Evolutionary conservation across 2,888 invertebrate genomes (phyloP).

Genomic region (Leptura quadrifasciata): DNA sequence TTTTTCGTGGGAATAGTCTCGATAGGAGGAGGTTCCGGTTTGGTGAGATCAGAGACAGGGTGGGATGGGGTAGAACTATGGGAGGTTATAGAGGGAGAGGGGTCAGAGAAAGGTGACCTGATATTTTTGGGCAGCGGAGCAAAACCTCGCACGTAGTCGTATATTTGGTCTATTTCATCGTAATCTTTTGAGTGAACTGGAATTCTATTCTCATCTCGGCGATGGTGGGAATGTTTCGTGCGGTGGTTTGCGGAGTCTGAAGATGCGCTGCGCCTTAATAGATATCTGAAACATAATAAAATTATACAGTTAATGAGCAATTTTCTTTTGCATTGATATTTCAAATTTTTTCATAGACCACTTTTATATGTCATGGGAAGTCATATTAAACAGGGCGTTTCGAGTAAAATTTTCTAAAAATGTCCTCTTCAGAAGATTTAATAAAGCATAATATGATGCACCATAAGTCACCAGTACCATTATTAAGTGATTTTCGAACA

Average conservation of each 20-base stretch:
- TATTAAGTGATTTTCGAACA: no score
- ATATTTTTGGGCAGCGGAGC: slow-evolving; percentile 91
- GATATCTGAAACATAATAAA: slow-evolving; percentile 71
- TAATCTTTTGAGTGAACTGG: slow-evolving; percentile 85
- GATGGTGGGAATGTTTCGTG: slow-evolving; percentile 74
- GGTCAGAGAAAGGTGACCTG: slow-evolving; percentile 79
- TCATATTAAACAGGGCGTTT: no score
- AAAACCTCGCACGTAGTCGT: slow-evolving; percentile 95
- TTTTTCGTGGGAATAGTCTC: slow-evolving; percentile 93
- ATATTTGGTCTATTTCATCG: slow-evolving; percentile 97
- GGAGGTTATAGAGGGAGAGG: slow-evolving; percentile 73
- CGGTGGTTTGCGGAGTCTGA: slow-evolving; percentile 81
- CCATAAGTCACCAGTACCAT: no score
- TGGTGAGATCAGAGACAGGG: slow-evolving; percentile 73
- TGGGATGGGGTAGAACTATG: slow-evolving; percentile 72
- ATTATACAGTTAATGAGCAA: not conserved
- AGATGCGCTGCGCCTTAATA: slow-evolving; percentile 85
- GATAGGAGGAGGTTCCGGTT: slow-evolving; percentile 93
- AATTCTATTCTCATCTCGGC: slow-evolving; percentile 79
- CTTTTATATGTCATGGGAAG: no score
- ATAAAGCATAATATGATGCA: no score
- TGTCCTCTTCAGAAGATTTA: no score
- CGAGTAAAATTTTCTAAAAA: no score
- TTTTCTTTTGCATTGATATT: not conserved
- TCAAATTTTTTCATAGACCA: not conserved